These are phyloP conservation scores for Montipora foliosa DNA, from an alignment of 64 coral and sea anemone species.

Conservation along the genomic window DNA sequence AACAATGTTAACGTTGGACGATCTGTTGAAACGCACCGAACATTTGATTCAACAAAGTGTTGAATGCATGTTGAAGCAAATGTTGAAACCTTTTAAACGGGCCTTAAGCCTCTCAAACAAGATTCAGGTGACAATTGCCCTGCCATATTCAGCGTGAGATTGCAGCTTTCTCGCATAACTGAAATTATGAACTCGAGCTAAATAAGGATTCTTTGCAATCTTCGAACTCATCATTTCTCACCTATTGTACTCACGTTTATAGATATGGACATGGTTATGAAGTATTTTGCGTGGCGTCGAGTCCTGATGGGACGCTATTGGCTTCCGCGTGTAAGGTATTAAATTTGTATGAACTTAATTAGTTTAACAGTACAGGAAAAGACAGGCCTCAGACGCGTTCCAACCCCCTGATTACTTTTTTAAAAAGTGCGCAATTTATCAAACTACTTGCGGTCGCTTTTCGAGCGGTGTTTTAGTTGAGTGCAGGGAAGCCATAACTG, in stretches of 20 bases:
- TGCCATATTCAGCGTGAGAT: too few species aligned
- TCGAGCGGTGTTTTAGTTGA: too few species aligned
- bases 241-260: neutral
- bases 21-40: too few species aligned
- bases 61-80: neutral
- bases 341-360: neutral
- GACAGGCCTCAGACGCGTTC: neutral
- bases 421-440: too few species aligned
- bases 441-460: too few species aligned
- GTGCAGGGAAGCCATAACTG: too few species aligned
- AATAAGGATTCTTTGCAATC: neutral
- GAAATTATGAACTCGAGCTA: neutral
- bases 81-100: too few species aligned
- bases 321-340: constrained; percentile 96
- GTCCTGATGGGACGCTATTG: constrained; percentile 71
- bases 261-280: constrained; percentile 99
- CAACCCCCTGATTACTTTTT: too few species aligned
- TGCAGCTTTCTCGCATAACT: too few species aligned
- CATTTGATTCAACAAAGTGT: neutral
- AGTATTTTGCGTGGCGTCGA: constrained; percentile 85
- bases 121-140: too few species aligned
- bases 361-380: neutral
- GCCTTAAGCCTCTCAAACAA: too few species aligned
- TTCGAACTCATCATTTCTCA: neutral
- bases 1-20: too few species aligned